phyloP scores from a whole-genome alignment of 2,888 invertebrate genomes.

The Eupithecia dodoneata region DNA sequence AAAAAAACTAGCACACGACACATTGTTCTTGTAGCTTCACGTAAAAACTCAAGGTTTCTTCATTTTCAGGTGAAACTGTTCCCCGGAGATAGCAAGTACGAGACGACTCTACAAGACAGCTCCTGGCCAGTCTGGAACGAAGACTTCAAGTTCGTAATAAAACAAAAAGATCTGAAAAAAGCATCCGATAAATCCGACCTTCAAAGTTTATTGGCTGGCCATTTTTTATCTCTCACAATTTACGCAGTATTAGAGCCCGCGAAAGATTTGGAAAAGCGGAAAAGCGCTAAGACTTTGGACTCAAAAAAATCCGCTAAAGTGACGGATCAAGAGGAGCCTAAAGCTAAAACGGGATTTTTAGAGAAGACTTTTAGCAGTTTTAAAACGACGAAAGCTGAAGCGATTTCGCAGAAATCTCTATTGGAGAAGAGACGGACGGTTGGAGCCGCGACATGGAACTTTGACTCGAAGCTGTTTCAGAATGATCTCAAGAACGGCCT shows the following conservation, averaged over 20 bases:
- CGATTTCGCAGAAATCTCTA: conserved; percentile 74
- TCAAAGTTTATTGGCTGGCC: conserved; percentile 85
- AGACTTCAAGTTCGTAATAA: conserved; percentile 88
- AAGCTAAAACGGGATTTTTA: conserved; percentile 79
- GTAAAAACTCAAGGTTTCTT: conserved; percentile 13
- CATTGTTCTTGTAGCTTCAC: background rate
- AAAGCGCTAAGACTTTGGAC: conserved; percentile 66
- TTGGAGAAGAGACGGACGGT: conserved; percentile 87
- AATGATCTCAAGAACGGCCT: conserved; percentile 85
- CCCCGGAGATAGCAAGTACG: conserved; percentile 90
- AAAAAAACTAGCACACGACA: conserved; percentile 9
- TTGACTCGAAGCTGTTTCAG: conserved; percentile 86
- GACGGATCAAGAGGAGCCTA: conserved; percentile 75
- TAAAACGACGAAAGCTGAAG: conserved; percentile 75
- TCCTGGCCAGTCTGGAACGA: conserved; percentile 93
- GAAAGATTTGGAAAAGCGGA: conserved; percentile 71
- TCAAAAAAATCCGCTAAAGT: conserved; percentile 67
- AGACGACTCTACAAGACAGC: conserved; percentile 89
- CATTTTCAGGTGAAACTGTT: conserved; percentile 89
- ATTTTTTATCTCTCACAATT: conserved; percentile 87
- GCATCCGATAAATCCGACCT: conserved; percentile 76
- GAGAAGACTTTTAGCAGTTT: conserved; percentile 80
- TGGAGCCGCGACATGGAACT: conserved; percentile 88
- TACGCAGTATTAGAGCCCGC: conserved; percentile 87
- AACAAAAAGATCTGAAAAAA: conserved; percentile 81